phyloP scores from a whole-genome alignment of 2,888 invertebrate species.

The Ichneumoninae sp. region DNA sequence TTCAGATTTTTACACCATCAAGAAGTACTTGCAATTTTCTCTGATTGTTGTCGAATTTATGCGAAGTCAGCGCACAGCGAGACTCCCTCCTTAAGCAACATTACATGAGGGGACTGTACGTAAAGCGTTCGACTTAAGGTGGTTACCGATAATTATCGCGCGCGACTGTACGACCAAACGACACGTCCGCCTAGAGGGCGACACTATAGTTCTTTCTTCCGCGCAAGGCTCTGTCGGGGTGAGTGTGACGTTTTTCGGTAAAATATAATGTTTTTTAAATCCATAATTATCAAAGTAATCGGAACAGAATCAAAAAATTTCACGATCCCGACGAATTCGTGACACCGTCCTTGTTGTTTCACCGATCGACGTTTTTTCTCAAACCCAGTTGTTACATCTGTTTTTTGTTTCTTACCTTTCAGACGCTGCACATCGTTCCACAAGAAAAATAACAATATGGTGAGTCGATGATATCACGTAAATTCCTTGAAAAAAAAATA shows the following conservation, averaged over 20 bases:
- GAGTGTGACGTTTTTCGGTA: conserved; percentile 58
- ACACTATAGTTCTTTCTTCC: conserved; percentile 52
- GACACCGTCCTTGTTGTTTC: conserved; percentile 5
- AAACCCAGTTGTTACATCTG: conserved; percentile 7
- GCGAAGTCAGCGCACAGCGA: too few relatives aligned
- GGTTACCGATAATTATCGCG: not conserved
- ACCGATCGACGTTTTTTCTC: conserved; percentile 44
- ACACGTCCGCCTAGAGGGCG: conserved; percentile 28
- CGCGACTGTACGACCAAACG: not conserved
- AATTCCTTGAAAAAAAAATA: not conserved
- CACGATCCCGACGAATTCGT: not conserved
- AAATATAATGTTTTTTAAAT: conserved; percentile 50
- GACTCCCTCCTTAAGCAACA: too few relatives aligned
- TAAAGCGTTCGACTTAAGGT: not conserved
- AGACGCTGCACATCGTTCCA: conserved; percentile 60
- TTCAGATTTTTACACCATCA: too few relatives aligned
- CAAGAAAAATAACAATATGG: conserved; percentile 64
- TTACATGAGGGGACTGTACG: not conserved
- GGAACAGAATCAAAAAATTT: conserved; percentile 3
- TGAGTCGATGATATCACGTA: conserved; percentile 36
- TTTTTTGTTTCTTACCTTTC: conserved; percentile 38
- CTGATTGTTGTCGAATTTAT: too few relatives aligned
- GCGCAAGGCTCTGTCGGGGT: conserved; percentile 59
- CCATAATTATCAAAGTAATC: conserved; percentile 63
- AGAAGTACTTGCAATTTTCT: too few relatives aligned